Evolutionary conservation across 2,888 invertebrate species (phyloP), one percentile per base, ranked within the genome.

Genomic region (Xestia xanthographa): DNA sequence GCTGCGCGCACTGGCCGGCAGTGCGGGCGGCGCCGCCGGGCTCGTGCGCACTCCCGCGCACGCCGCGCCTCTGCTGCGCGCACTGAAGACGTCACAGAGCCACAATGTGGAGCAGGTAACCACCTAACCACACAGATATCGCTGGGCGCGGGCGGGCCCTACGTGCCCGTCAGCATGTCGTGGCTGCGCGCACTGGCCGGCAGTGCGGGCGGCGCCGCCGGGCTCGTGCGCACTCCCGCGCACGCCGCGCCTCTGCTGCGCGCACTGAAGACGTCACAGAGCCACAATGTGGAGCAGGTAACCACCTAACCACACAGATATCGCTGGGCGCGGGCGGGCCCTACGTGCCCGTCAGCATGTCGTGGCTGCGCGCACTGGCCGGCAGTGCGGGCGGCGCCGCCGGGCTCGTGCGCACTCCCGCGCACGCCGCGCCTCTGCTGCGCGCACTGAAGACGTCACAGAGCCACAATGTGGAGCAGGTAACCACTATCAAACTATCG

Each of bases 211-310:
- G 86, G 75, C 38, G 86, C 83, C 8, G 77, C 82, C n/a, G 85
- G 90, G 56, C 87, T 94, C 80, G 85, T 89, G 88, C 90, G 91
- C 2, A 83, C 90, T 11, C 89, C 91, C 9, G 91, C 92, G 17
- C 90, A 89, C 77, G 93, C 94, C n/a, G 94, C 93, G 75, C 91
- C 93, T 45, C 87, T 95, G 75, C 88, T 95, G 80, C 88, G 95
- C 5, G 92, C 94, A 56, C 90, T 95, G 5, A 4, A 20, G 22
- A 0, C 20, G 0, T 5, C 38, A 5, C 45, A 6, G 0, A 1
- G n/a, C 48, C 26, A 29, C 26, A n/a, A 43, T 34, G 56, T 77
- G 48, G 48, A 77, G 5, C 63, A 67, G 82, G 81, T 68, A 70
- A 41, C 63, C 11, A 1, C 50, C n/a, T n/a, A n/a, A n/a, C n/a